These are phyloP conservation scores for Hycleus cichorii DNA, from an alignment of 1,140 invertebrate genomes.

Conservation along the genomic window DNA sequence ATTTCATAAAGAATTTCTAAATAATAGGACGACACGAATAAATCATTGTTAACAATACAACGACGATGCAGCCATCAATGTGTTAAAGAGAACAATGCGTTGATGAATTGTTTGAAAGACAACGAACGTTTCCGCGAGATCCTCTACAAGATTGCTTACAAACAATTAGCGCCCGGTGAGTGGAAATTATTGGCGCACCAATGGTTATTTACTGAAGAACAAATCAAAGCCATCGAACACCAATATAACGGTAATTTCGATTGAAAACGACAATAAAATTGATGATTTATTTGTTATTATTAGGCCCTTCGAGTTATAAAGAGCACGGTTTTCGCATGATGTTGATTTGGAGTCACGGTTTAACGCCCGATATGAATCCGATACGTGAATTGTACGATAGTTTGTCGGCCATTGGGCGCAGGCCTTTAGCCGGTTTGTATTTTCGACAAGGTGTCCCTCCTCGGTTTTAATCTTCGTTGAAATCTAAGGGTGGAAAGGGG, in stretches of 20 bases:
- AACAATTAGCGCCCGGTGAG: slow-evolving; percentile 56
- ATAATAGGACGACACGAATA: neutral
- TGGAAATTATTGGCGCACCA: slow-evolving; percentile 64
- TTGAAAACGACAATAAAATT: neutral
- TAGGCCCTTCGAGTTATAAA: slow-evolving; percentile 65
- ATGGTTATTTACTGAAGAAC: slow-evolving; percentile 66
- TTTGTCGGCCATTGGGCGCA: slow-evolving; percentile 54
- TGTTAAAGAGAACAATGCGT: slow-evolving; percentile 11
- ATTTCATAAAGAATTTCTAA: neutral
- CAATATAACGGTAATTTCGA: slow-evolving; percentile 58
- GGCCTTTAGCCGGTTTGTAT: slow-evolving; percentile 46
- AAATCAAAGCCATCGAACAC: slow-evolving; percentile 66
- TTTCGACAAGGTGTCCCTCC: neutral
- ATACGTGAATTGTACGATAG: slow-evolving; percentile 59
- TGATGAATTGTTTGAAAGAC: slow-evolving; percentile 31
- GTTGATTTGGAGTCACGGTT: slow-evolving; percentile 62
- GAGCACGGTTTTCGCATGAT: slow-evolving; percentile 66
- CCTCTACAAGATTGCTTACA: slow-evolving; percentile 62
- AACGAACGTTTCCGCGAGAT: slow-evolving; percentile 46
- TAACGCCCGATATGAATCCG: slow-evolving; percentile 53
- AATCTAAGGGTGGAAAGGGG: too few species aligned
- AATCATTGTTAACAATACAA: neutral
- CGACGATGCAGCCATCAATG: neutral
- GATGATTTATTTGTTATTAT: slow-evolving; percentile 14
- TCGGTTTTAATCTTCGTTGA: too few species aligned